Evolutionary conservation across 2,113 vertebrate species (phyloP).

Genomic region (Neotoma lepida): DNA sequence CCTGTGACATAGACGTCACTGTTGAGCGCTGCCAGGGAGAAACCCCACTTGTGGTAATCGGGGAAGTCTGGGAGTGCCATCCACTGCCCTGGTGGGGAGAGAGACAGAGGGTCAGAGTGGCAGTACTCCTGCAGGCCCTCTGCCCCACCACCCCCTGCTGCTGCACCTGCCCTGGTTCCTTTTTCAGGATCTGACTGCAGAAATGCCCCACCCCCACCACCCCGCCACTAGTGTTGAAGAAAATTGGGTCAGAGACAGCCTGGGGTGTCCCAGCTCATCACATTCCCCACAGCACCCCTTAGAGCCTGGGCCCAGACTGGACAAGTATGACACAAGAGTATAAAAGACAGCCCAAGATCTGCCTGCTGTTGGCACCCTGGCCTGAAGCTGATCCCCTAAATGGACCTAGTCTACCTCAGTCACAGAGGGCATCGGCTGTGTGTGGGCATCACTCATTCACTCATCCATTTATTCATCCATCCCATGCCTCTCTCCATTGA

Average conservation of each 20-base stretch:
- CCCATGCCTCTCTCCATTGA: background rate
- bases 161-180: background rate
- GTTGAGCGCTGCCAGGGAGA: constrained; percentile 93
- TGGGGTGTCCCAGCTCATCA: accelerated
- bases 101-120: background rate
- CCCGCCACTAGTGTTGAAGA: accelerated
- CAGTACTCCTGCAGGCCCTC: too few relatives aligned
- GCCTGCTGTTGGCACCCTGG: background rate
- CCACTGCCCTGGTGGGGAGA: constrained; percentile 89
- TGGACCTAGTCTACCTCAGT: background rate
- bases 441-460: too few relatives aligned
- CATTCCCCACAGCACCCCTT: accelerated
- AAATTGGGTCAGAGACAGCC: accelerated
- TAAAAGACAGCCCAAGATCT: background rate
- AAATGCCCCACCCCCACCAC: background rate
- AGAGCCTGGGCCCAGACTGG: background rate
- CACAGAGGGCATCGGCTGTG: accelerated
- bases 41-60: constrained; percentile 98
- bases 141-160: too few relatives aligned
- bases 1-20: constrained; percentile 96
- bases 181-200: accelerated
- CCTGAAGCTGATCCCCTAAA: background rate
- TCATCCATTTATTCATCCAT: accelerated
- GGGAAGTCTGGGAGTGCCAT: constrained; percentile 94
- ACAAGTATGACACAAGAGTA: background rate